A percentile compares a stretch with the other conserved stretches of the same genome.
Evolutionary conservation across 2,113 vertebrate species (phyloP).

Genomic region (Rhea pennata): DNA sequence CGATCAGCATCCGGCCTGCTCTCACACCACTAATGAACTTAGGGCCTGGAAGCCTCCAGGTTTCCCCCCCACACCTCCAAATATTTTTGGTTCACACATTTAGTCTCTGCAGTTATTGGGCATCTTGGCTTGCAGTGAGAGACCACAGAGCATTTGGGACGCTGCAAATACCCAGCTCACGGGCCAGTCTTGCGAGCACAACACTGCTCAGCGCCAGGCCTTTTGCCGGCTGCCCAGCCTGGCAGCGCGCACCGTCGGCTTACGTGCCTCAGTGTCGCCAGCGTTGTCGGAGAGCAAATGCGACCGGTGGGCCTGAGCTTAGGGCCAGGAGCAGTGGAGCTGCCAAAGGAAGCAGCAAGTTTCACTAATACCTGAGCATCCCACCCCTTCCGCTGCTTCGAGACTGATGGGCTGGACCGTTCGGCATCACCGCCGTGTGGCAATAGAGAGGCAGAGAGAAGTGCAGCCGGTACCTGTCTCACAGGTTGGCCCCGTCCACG

Average conservation of each 20-base stretch:
- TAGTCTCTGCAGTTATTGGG: neutral
- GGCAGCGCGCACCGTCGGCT: neutral
- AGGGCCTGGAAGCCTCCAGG: neutral
- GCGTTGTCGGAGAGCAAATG: neutral
- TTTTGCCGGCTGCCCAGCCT: neutral
- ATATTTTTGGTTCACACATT: neutral
- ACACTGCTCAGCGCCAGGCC: neutral
- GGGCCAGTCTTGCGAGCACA: rapidly evolving
- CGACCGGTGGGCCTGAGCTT: neutral
- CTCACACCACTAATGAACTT: neutral
- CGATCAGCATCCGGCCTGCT: rapidly evolving
- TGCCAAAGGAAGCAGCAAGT: neutral
- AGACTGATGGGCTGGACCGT: neutral
- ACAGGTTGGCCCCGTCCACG: conserved; percentile 86
- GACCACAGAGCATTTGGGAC: neutral
- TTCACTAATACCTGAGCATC: neutral
- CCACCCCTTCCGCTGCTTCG: neutral
- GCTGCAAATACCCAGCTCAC: rapidly evolving
- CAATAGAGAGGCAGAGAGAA: neutral
- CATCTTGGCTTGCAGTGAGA: neutral
- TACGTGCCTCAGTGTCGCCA: rapidly evolving
- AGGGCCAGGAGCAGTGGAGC: neutral
- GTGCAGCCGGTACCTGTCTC: conserved; percentile 79
- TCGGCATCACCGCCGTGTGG: neutral
- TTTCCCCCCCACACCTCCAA: neutral